These are phyloP conservation scores for Crossaster papposus DNA, from an alignment of 53 echinoderm and acorn worm genomes.

Conservation along the genomic window DNA sequence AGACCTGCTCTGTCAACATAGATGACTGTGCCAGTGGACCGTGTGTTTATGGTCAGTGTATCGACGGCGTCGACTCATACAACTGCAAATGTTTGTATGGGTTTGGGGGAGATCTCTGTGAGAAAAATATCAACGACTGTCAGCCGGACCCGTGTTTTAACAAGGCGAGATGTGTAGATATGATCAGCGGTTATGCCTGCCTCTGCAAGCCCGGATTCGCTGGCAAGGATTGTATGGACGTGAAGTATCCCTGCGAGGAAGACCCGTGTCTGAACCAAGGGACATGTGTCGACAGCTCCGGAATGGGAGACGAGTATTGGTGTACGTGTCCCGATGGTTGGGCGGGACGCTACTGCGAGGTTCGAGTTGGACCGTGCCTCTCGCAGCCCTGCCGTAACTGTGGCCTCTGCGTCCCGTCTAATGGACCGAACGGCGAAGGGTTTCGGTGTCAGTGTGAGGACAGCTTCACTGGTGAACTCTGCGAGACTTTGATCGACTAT, in stretches of 20 bases:
- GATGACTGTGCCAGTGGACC: conserved; percentile 89
- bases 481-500: conserved; percentile 71
- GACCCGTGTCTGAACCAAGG: conserved; percentile 81
- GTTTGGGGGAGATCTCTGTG: conserved; percentile 76
- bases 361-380: conserved; percentile 63
- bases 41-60: conserved; percentile 86
- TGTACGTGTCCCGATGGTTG: conserved; percentile 78
- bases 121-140: conserved; percentile 86
- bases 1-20: conserved; percentile 74
- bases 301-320: conserved; percentile 64
- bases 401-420: conserved; percentile 60
- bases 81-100: conserved; percentile 78
- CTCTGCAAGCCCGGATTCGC: conserved; percentile 83
- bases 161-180: conserved; percentile 85
- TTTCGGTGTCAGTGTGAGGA: conserved; percentile 69
- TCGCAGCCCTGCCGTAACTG: conserved; percentile 84
- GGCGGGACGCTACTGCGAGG: conserved; percentile 70
- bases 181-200: conserved; percentile 90
- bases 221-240: conserved; percentile 72
- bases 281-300: conserved; percentile 66
- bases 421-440: conserved; percentile 13
- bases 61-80: conserved; percentile 76
- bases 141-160: conserved; percentile 75
- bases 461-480: conserved; percentile 72
- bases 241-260: conserved; percentile 74